Base-by-base conservation (phyloP, 2,113 vertebrate genomes). In the Geococcyx californianus region DNA sequence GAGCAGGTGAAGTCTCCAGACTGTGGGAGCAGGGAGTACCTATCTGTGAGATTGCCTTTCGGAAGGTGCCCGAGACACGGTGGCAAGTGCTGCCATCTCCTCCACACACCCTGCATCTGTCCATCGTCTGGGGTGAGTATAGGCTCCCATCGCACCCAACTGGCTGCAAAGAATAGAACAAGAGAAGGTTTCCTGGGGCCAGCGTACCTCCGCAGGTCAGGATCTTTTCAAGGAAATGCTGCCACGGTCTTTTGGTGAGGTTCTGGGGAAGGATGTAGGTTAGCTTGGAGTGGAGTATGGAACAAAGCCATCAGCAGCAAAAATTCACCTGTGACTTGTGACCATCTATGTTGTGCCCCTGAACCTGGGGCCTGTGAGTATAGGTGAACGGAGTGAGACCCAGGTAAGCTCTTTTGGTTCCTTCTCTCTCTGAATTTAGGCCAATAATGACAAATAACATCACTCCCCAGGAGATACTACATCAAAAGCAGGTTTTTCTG, bases 41-140 rank as follows among this genome's bases (percentile, higher is more conserved):
- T 99, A 99, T 99, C 98, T 99, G 98, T 98, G 98, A 97, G 98
- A 98, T 94, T 97, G 98, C 98, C 97, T 97, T 99, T 97, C 98
- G 98, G 97, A 98, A 99, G 95, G 97, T 98, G 96, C 99, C 99
- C 25, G 98, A 99, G 79, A 99, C 97, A 63, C 98, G 98, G 84
- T 98, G 98, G 95, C 99, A 99, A 84, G 98, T 98, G 66, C 98
- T 98, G 93, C 98, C 98, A 34, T 98, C 98, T 56, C 99, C 99
- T 85, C 98, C 99, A 83, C 99, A 99, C 38, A 99, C 97, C 69
- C 98, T 98, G 94, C 98, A 99, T 96, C 98, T 98, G 96, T 99
- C 99, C 82, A 98, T 97, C 2, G 96, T 97, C 96, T 93, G 98
- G 79, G 98, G 97, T 49, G 99, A 99, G 93, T 98, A 98, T 89